Base-by-base conservation (phyloP, 2,888 invertebrate species). In the Parnassius glacialis region DNA sequence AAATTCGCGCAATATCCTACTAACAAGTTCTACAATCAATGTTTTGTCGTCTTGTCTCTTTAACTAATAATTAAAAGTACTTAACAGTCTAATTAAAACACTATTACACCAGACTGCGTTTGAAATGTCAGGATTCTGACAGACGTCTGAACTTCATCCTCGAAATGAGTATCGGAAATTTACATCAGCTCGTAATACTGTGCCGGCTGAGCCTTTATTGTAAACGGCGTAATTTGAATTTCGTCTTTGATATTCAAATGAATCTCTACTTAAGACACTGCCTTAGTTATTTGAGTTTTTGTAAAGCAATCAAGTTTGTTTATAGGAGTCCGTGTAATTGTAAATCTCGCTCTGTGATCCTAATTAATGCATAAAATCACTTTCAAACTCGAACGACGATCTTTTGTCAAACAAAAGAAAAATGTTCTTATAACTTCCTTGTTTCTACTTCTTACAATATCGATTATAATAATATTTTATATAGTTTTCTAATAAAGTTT, bases 281-380 rank as follows among this genome's bases (percentile, higher is more conserved):
- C 87, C 90, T 90, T 88, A 90, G 90, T 89, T 90, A 91, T 90
- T 90, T 85, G 89, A 90, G 88, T 90, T 91, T 91, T 91, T 91
- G 90, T 91, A 90, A 90, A 90, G 90, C 90, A 90, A 90, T 91
- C 90, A 88, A 90, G 88, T 89, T 90, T 90, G 90, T 90, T 90
- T 90, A 91, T 85, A 87, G 83, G 77, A 84, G 80, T 75, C 80
- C 76, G 81, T 90, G 89, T 90, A 88, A 89, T 90, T 90, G 89
- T 90, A 84, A 91, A 90, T 90, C 89, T 84, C 84, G 83, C 81
- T 87, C 81, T 87, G 90, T 81, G 87, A 85, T 83, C 83, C 80
- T 89, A 87, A 90, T 90, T 90, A 90, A 88, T 85, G 82, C 85
- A 84, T 84, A 74, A 81, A 87, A 88, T 88, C 87, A 84, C 83